Evolutionary conservation across 2,113 vertebrate species (phyloP), one percentile per base, ranked within the genome.

Genomic region (Engystomops pustulosus): DNA sequence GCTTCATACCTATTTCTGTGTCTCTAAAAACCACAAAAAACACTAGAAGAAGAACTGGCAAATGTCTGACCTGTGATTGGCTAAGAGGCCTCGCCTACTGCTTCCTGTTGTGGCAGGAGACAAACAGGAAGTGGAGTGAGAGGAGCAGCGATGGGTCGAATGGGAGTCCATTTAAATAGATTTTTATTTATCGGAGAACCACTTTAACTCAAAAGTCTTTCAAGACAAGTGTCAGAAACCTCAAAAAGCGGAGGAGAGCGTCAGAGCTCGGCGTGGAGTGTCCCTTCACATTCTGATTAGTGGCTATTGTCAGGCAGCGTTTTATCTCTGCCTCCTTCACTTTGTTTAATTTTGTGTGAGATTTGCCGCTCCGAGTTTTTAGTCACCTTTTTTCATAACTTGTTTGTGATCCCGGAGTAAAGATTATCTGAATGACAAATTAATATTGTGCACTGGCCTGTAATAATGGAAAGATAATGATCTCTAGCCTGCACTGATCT

Each of bases 371-470:
- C 3, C 1, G n/a, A 36, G 49, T 23, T 77, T 55, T 55, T 38
- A 38, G 51, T 23, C 75, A 41, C 75, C 75, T 78, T 60, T 49
- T 6, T 58, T 77, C 45, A 77, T 77, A 77, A 77, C 74, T 78
- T 78, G 75, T 78, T 78, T 78, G 75, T 74, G 70, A 74, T 74
- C 44, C 23, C 6, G 70, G 44, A 49, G 41, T 60, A 78, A 58
- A 78, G 75, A 78, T 78, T 78, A 78, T 78, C 51, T 78, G 51
- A 78, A 78, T 78, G 75, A 78, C 75, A 44, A 78, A 78, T 78
- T 78, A 55, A 78, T 78, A 78, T 41, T 78, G 75, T 78, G 30
- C 75, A 60, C 32, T 78, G 75, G 75, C 51, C 75, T 78, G 75
- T 78, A 79, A 65, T 65, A 79, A 79, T 65, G 77, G 55, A 45